Conservation (phyloP, 2,888 invertebrate species). For the Drosophila tripunctata region DNA sequence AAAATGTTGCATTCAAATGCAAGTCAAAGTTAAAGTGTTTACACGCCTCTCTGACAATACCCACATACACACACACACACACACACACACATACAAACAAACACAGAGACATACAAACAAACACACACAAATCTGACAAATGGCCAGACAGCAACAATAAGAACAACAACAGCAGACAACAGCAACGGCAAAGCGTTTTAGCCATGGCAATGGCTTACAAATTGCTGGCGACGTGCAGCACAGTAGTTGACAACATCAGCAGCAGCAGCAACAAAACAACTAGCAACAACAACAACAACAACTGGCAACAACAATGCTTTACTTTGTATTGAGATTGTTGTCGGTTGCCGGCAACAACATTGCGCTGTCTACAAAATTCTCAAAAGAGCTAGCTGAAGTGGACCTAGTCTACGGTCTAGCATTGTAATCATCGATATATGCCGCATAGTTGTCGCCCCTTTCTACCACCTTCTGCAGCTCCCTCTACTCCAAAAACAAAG, state of each 20-base stretch:
- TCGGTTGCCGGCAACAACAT: constrained; percentile 39
- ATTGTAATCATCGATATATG: constrained; percentile 54
- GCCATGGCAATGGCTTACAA: constrained; percentile 43
- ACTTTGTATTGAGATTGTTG: constrained; percentile 25
- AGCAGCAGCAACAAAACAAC: constrained; percentile 27
- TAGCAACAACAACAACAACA: constrained; percentile 19
- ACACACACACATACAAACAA: constrained; percentile 18
- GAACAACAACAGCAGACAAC: constrained; percentile 34
- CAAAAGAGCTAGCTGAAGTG: constrained; percentile 37
- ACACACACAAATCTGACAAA: constrained; percentile 62
- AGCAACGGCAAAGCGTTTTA: constrained; percentile 2
- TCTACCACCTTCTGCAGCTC: not conserved
- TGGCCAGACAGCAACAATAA: constrained; percentile 52
- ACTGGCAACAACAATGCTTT: constrained; percentile 19
- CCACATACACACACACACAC: constrained; percentile 31
- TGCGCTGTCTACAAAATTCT: constrained; percentile 37
- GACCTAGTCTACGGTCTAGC: constrained; percentile 28
- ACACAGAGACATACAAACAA: constrained; percentile 17
- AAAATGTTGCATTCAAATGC: constrained; percentile 47
- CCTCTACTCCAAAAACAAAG: not conserved
- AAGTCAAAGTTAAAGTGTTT: constrained; percentile 60
- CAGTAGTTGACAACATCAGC: constrained; percentile 57
- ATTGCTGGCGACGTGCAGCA: constrained; percentile 54
- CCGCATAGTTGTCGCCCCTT: not conserved
- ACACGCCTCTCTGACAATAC: constrained; percentile 58